Base-by-base conservation (phyloP, 2,797 vertebrate species). In the Sebastes melanostomus region DNA sequence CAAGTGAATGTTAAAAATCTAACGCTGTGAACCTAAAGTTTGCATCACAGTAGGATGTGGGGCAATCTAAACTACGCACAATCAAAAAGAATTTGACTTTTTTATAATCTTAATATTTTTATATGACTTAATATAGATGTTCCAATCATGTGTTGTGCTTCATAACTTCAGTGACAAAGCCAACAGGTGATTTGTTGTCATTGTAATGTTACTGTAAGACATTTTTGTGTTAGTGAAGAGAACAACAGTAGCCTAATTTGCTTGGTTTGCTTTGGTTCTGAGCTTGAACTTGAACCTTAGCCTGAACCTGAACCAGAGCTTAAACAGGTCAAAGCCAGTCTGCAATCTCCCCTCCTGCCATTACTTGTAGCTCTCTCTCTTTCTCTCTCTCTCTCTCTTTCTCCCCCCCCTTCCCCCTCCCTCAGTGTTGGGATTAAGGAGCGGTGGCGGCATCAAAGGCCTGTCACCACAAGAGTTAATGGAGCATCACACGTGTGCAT, bases 401-500 rank as follows among this genome's bases (percentile, higher is more conserved):
- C 0, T 34, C 32, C 30, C 29, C 38, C 16, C 18, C 24, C 27
- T 8, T 24, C 38, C 65, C 72, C 32, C 76, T 78, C 85, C 63
- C 84, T 88, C 78, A 75, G 66, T 71, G 71, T 81, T 78, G 88
- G 91, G 90, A 93, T 94, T 93, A 93, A 90, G 87, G 84, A 88
- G 88, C 67, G 18, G 84, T 86, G 85, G 90, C 77, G 16, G 82
- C 90, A 93, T 94, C 93, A 94, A 94, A 94, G 90, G 69, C 89
- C 91, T 93, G 92, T 93, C 93, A 95, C 92, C 93, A 92, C 90
- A 83, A 81, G 88, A 92, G 90, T 93, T 94, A 94, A 94, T 94
- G 92, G 92, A 93, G 91, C 92, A 80, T 92, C 90, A 93, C 90
- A 92, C 83, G n/a, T 87, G 89, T 88, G 82, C 84, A 72, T 77